Evolutionary conservation across 1,140 invertebrate genomes (phyloP).

Genomic region (Eriosoma lanigerum): DNA sequence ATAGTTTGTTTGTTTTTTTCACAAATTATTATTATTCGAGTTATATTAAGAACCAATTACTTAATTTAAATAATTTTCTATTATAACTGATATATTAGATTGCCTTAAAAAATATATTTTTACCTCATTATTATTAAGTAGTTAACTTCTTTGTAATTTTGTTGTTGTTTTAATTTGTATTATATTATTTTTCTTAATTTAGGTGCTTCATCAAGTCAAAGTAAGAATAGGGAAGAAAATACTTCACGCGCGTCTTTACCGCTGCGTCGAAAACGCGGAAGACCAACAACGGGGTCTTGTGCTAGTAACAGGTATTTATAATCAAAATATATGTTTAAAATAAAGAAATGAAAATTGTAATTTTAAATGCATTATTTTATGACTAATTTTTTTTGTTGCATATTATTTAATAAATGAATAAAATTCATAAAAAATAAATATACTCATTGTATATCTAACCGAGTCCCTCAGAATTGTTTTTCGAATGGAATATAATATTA

Average conservation of each 20-base stretch:
- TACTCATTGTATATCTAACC: too few species aligned
- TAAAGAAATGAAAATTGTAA: background rate
- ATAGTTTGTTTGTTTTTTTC: too few species aligned
- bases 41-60: too few species aligned
- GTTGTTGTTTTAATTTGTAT: background rate
- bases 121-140: too few species aligned
- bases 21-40: too few species aligned
- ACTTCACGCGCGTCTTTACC: constrained; percentile 53
- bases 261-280: constrained; percentile 55
- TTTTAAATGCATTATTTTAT: background rate
- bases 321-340: background rate
- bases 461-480: too few species aligned
- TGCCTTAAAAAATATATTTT: too few species aligned
- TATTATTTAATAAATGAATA: too few species aligned
- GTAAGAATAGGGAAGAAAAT: constrained; percentile 30
- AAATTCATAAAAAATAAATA: too few species aligned
- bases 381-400: too few species aligned
- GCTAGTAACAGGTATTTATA: constrained; percentile 70
- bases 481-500: too few species aligned
- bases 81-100: background rate
- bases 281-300: constrained; percentile 72
- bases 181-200: background rate
- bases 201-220: constrained; percentile 48
- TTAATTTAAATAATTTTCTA: background rate
- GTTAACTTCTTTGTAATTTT: background rate